These are phyloP conservation scores for Tapirus indicus DNA, from an alignment of 2,797 vertebrate species.

Conservation along the genomic window DNA sequence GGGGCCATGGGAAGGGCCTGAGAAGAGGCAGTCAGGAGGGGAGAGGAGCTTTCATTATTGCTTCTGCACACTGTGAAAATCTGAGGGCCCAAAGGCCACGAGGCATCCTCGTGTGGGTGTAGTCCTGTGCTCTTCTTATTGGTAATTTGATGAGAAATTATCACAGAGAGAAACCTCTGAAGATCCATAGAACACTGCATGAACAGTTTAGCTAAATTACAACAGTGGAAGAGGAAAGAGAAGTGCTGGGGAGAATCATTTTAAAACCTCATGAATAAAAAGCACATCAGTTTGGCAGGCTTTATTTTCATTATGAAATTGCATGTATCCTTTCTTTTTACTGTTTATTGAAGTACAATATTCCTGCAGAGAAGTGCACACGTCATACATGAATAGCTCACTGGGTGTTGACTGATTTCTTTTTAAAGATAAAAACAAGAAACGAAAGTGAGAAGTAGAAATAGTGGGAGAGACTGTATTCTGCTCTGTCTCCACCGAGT, in stretches of 20 bases:
- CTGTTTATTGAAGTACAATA: neutral
- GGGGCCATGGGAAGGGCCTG: neutral
- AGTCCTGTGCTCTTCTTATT: neutral
- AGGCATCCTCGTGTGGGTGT: neutral
- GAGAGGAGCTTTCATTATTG: neutral
- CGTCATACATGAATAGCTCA: neutral
- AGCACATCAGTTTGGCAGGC: conserved; percentile 1
- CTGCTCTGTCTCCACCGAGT: neutral
- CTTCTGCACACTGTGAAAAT: neutral
- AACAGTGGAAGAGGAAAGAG: neutral
- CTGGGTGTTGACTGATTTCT: neutral
- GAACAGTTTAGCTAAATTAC: neutral
- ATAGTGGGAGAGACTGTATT: neutral
- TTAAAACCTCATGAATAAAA: conserved; percentile 31
- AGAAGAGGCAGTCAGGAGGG: neutral
- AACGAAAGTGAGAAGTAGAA: neutral
- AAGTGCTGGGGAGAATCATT: neutral
- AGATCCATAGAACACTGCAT: neutral
- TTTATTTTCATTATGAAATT: conserved; percentile 48
- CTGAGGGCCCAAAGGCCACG: neutral
- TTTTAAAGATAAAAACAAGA: conserved; percentile 14
- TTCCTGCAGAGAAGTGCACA: neutral
- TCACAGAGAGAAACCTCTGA: conserved; percentile 5
- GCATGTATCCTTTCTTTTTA: neutral
- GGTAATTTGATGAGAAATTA: conserved; percentile 10